phyloP scores from a whole-genome alignment of 2,888 invertebrate species.

The Liopterus haemorrhoidalis region DNA sequence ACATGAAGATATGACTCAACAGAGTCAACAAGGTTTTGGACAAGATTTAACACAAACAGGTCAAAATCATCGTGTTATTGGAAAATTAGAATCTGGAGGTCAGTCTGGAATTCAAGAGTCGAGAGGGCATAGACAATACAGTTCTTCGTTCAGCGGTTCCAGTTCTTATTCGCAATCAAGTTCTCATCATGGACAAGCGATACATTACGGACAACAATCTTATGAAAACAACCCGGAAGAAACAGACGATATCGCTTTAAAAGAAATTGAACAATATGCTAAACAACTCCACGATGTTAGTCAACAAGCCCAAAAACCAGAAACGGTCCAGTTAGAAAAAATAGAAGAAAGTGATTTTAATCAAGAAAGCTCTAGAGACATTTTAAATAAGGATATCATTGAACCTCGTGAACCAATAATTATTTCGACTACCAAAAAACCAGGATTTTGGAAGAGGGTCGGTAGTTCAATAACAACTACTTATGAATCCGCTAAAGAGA shows the following conservation, averaged over 20 bases:
- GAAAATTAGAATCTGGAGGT: no score
- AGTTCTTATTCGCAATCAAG: neutral
- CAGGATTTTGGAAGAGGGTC: constrained; percentile 54
- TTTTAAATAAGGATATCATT: constrained; percentile 13
- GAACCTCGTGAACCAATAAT: constrained; percentile 27
- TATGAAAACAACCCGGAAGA: no score
- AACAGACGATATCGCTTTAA: constrained; percentile 19
- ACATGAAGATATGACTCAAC: constrained; percentile 27
- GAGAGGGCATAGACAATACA: no score
- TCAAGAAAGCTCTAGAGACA: constrained; percentile 22
- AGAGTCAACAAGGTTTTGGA: constrained; percentile 24
- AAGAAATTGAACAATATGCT: constrained; percentile 21
- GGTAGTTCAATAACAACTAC: constrained; percentile 49
- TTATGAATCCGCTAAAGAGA: constrained; percentile 51
- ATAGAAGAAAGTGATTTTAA: constrained; percentile 28
- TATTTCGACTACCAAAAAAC: no score
- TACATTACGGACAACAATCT: constrained; percentile 16
- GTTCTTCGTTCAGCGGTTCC: neutral
- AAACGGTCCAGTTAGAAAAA: constrained; percentile 3
- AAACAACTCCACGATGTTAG: constrained; percentile 26
- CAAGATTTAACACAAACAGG: constrained; percentile 32
- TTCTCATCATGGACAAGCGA: constrained; percentile 1
- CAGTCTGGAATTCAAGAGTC: no score
- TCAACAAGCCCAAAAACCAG: constrained; percentile 21
- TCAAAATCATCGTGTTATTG: constrained; percentile 12